Percentiles rank a stretch among this genome's conserved stretches.
These are phyloP conservation scores for Halichondria panicea DNA, from an alignment of 37 sponge, comb jelly and placozoan species.

Conservation along the genomic window DNA sequence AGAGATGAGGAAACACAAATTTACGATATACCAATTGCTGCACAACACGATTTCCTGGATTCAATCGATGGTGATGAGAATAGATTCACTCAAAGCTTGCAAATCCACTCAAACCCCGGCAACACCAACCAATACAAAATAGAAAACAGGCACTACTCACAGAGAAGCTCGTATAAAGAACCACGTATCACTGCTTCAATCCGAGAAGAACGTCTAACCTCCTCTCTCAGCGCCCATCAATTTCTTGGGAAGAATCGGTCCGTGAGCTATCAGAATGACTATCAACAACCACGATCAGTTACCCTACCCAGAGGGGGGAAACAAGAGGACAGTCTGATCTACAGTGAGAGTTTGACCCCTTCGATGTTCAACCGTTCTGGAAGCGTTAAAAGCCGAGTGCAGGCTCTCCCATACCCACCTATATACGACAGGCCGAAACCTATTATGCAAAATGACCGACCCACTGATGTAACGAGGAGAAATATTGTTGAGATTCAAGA, in stretches of 20 bases:
- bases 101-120: too few species aligned
- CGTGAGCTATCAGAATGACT: background rate
- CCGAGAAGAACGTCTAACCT: background rate
- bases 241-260: background rate
- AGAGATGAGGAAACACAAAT: background rate
- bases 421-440: constrained; percentile 42
- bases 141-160: too few species aligned
- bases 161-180: too few species aligned
- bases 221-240: constrained; percentile 4
- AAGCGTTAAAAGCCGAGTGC: background rate
- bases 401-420: constrained; percentile 42
- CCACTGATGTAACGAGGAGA: constrained; percentile 12
- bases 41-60: background rate
- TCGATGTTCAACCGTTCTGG: constrained; percentile 38
- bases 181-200: too few species aligned
- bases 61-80: background rate
- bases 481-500: constrained; percentile 34
- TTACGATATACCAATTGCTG: constrained; percentile 7
- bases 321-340: constrained; percentile 17
- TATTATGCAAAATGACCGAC: constrained; percentile 1
- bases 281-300: constrained; percentile 4
- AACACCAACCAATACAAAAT: too few species aligned
- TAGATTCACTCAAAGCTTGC: background rate
- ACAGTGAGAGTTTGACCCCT: constrained; percentile 52
- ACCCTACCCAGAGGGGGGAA: background rate